Base-by-base conservation (phyloP, 2,888 invertebrate species). In the Meteorus cinctellus region DNA sequence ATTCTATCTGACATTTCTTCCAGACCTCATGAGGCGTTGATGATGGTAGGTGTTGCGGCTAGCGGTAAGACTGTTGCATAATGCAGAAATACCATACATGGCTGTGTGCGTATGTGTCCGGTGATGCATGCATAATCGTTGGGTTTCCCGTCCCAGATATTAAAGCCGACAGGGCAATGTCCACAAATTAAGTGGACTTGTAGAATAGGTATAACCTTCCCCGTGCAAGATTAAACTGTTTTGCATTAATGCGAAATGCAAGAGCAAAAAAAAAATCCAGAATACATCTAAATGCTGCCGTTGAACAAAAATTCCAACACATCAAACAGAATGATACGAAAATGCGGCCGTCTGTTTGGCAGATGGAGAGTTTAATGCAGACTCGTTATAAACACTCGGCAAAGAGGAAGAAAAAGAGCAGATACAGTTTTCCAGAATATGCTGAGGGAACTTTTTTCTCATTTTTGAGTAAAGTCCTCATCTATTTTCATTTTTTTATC, bases 401-500 rank as follows among this genome's bases (percentile, higher is more conserved):
- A 19, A 55, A n/a, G n/a, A 19, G n/a, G n/a, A 55, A 55, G 8
- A 55, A 8, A 55, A 4, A 5, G n/a, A n/a, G 14, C 3, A 48
- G 2, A 19, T n/a, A 55, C 55, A 19, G n/a, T 55, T 55, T 19
- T 19, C 1, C 6, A 55, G 19, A 55, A 55, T 55, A 19, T 55
- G 24, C 19, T 24, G 24, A 55, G 8, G 24, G 55, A 19, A 19
- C 19, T 55, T 55, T 55, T 55, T 55, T 55, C n/a, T 2, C 55
- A 19, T 55, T 55, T 55, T 55, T 55, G 8, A 19, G 19, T 41
- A 8, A 65, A 65, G 6, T n/a, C 65, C 34, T 36, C n/a, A 24
- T 19, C 36, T 51, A 45, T 31, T 73, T 72, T 34, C 19, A 27
- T n/a, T 60, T 78, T 80, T 82, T 79, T 74, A 68, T 76, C 69